phyloP scores from a whole-genome alignment of 2,113 vertebrate genomes.

The Engraulis encrasicolus region DNA sequence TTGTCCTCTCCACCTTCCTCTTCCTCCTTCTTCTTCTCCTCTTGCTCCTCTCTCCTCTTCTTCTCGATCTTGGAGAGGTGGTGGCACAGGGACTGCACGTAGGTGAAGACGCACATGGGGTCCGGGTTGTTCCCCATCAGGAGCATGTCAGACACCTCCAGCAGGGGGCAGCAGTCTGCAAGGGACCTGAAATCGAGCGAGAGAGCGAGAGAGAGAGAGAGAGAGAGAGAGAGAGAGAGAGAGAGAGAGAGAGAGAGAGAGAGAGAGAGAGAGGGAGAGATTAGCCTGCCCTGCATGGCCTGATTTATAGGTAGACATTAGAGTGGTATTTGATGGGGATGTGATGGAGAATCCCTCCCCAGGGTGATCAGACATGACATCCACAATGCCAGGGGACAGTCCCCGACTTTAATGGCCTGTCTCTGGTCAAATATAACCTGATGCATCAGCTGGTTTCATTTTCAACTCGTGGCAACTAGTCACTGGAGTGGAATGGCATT shows the following conservation, averaged over 20 bases:
- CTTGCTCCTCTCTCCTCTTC: constrained; percentile 70
- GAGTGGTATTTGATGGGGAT: neutral
- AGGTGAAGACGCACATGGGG: constrained; percentile 79
- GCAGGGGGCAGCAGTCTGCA: constrained; percentile 76
- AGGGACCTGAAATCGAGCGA: constrained; percentile 58
- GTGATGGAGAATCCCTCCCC: too few species aligned
- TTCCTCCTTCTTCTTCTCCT: constrained; percentile 48
- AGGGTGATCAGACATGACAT: too few species aligned
- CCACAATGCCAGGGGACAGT: too few species aligned
- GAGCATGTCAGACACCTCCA: constrained; percentile 76
- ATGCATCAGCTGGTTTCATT: too few species aligned
- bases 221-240: neutral
- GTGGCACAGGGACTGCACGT: constrained; percentile 82
- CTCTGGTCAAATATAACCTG: too few species aligned
- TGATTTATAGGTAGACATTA: neutral
- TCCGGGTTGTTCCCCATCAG: constrained; percentile 73
- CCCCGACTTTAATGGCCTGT: too few species aligned
- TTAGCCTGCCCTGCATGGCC: too few species aligned
- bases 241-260: neutral
- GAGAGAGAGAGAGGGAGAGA: neutral
- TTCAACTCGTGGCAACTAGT: too few species aligned
- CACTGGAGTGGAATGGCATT: too few species aligned
- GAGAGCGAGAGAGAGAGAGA: neutral
- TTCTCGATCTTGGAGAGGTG: constrained; percentile 79
- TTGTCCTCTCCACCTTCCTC: constrained; percentile 23